Base-by-base conservation (phyloP, 1,140 invertebrate species). In the Drosophila bifasciata region DNA sequence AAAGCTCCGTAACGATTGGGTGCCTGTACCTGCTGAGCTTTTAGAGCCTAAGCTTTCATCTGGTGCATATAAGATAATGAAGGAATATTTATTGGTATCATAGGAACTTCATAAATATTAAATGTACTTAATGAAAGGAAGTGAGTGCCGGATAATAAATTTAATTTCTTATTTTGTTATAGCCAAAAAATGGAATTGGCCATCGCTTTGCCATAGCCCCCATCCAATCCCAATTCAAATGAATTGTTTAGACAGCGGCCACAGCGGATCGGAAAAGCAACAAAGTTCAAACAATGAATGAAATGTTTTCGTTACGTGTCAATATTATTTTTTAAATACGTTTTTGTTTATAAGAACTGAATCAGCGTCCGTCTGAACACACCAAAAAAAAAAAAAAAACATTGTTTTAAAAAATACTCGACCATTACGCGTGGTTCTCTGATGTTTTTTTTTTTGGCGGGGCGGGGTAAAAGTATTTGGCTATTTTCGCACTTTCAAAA, bases 221-320 rank as follows among this genome's bases (percentile, higher is more conserved):
- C 41, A 56, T 66, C 58, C 36, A 70, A n/a, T n/a, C n/a, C n/a
- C 58, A 44, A 69, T 57, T 70, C 64, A 70, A 50, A 50, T 58
- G 64, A 69, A 70, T 48, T 69, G 66, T 69, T 69, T 69, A 69
- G 46, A 69, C 63, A 69, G 23, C n/a, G 55, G 32, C 59, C 51
- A 40, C 43, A 40, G 56, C 64, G 68, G 46, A n/a, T 23, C 2
- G 62, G 36, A 40, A 48, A 40, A 17, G 21, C 32, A 28, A 57
- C 55, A 63, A 61, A 63, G 53, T 63, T 72, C 50, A 83, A 83
- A 79, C 70, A 86, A 88, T 86, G 83, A 88, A 86, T 88, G 78
- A 86, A 86, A 79, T 83, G 83, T 88, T 88, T 88, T 80, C 66
- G 58, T 81, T 78, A 66, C 70, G 67, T 83, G 83, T 88, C 83